Evolutionary conservation across 2,797 vertebrate species (phyloP).

Genomic region (Coluber constrictor): DNA sequence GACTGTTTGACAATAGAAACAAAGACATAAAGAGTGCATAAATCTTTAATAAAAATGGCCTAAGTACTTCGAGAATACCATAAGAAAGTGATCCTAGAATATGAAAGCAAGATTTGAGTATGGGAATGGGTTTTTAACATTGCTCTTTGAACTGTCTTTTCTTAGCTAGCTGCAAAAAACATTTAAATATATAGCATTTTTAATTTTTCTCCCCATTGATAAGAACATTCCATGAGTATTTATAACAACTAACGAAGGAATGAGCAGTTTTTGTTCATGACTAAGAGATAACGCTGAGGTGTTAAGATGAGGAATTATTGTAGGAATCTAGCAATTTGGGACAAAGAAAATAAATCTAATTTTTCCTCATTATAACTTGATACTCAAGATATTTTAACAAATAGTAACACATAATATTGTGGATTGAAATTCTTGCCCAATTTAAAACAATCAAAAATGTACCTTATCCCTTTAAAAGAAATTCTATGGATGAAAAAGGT

Average conservation of each 20-base stretch:
- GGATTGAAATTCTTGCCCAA: neutral
- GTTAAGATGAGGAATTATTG: neutral
- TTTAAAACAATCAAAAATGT: neutral
- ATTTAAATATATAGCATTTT: neutral
- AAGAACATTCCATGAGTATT: neutral
- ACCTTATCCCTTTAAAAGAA: neutral
- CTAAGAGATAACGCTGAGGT: neutral
- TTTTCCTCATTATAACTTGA: neutral
- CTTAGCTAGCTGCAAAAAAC: neutral
- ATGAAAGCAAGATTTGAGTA: neutral
- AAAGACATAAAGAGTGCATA: neutral
- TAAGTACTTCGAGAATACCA: neutral
- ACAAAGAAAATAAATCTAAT: neutral
- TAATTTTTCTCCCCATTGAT: neutral
- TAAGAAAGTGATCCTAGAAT: neutral
- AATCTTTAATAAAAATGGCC: neutral
- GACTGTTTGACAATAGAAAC: neutral
- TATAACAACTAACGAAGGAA: neutral
- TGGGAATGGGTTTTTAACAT: neutral
- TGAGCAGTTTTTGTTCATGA: neutral
- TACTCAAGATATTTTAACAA: neutral
- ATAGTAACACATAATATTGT: neutral
- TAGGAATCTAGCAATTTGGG: neutral
- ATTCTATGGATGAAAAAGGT: neutral
- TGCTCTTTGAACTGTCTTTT: neutral